Conservation (phyloP, 2,888 invertebrate species). For the Graphium colonna region DNA sequence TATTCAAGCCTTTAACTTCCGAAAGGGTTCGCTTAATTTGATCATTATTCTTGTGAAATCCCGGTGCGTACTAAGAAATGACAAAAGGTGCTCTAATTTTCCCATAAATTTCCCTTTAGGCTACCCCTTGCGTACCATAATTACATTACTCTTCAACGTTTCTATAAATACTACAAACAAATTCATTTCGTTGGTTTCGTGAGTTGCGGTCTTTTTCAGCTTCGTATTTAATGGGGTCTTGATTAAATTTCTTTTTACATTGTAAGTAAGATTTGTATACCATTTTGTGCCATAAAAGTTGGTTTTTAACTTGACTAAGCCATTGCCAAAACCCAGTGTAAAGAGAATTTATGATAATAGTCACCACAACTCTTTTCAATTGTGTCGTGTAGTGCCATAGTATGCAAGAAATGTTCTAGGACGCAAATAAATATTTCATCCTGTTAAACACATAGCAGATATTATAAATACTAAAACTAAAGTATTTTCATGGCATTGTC, state of each 20-base stretch:
- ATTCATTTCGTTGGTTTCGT: slow-evolving; percentile 11
- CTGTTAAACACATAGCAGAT: too few species aligned
- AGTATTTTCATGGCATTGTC: too few species aligned
- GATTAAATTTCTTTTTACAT: slow-evolving; percentile 3
- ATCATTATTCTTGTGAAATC: slow-evolving; percentile 33
- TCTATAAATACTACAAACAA: slow-evolving; percentile 22
- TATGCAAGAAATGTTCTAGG: too few species aligned
- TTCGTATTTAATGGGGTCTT: not conserved
- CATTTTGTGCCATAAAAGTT: not conserved
- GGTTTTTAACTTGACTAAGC: too few species aligned
- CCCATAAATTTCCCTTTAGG: slow-evolving; percentile 32
- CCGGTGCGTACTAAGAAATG: slow-evolving; percentile 34
- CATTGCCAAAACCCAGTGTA: too few species aligned
- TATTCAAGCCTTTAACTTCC: slow-evolving; percentile 15
- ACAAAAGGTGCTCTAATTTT: slow-evolving; percentile 37
- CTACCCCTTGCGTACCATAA: slow-evolving; percentile 31
- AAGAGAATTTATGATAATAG: too few species aligned
- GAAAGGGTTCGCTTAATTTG: slow-evolving; percentile 20
- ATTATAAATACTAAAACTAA: too few species aligned
- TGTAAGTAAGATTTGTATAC: not conserved
- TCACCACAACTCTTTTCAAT: too few species aligned
- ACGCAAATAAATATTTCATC: too few species aligned
- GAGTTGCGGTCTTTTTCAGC: slow-evolving; percentile 12
- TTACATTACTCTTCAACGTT: slow-evolving; percentile 31
- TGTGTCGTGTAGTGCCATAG: too few species aligned